These are phyloP conservation scores for Chamaea fasciata DNA, from an alignment of 2,113 vertebrate genomes.

Conservation along the genomic window DNA sequence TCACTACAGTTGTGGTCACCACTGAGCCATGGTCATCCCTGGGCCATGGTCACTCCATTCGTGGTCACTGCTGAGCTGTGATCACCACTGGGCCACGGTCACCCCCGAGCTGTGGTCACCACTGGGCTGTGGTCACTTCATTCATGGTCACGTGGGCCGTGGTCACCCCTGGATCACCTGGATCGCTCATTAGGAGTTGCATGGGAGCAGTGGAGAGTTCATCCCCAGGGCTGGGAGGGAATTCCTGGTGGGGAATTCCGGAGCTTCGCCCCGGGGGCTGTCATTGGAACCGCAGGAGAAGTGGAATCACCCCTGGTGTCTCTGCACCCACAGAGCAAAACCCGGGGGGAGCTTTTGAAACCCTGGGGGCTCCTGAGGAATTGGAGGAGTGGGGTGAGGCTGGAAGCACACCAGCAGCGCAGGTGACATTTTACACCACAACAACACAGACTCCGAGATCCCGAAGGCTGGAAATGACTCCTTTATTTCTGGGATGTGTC, in stretches of 20 bases:
- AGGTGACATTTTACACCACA: too few relatives aligned
- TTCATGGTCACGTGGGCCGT: not conserved
- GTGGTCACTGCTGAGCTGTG: not conserved
- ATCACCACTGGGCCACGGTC: not conserved
- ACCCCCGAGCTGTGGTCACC: not conserved
- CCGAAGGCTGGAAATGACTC: too few relatives aligned
- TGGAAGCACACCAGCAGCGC: not conserved
- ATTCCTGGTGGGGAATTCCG: not conserved
- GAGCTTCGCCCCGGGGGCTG: not conserved
- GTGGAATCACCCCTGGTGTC: accelerated
- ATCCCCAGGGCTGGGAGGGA: not conserved
- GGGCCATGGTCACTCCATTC: not conserved
- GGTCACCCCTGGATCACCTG: not conserved
- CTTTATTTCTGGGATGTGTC: too few relatives aligned
- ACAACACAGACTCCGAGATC: too few relatives aligned
- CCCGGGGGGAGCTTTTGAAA: not conserved
- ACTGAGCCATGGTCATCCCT: not conserved
- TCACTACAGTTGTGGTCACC: not conserved
- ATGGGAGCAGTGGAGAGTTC: too few relatives aligned
- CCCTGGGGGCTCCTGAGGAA: not conserved
- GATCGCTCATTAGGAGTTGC: accelerated
- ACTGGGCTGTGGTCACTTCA: accelerated
- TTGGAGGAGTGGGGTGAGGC: accelerated
- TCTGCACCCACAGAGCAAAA: not conserved
- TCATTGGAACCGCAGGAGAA: not conserved